phyloP scores from a whole-genome alignment of 2,113 vertebrate species.

The Corythaeola cristata region DNA sequence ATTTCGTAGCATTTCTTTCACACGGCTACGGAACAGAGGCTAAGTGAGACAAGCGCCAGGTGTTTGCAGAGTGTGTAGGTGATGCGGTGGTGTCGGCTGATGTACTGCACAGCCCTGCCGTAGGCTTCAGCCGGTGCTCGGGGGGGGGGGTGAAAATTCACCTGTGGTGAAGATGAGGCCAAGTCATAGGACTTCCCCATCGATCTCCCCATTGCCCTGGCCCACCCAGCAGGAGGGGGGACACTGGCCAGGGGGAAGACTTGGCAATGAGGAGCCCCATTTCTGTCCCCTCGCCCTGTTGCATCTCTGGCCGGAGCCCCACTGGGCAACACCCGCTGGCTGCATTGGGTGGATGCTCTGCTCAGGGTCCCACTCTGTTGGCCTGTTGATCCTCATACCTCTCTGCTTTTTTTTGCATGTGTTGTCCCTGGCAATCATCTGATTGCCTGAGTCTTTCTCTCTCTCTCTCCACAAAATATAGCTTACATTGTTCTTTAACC shows the following conservation, averaged over 20 bases:
- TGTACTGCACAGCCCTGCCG: neutral
- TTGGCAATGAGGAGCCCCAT: fast-evolving
- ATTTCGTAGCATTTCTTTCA: neutral
- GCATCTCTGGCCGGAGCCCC: neutral
- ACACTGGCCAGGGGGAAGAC: neutral
- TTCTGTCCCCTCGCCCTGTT: neutral
- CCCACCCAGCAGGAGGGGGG: neutral
- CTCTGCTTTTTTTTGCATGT: neutral
- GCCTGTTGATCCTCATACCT: neutral
- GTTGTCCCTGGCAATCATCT: neutral
- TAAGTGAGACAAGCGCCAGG: neutral
- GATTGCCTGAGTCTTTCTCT: neutral
- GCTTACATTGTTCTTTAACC: neutral
- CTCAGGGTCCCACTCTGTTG: neutral
- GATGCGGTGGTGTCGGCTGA: neutral
- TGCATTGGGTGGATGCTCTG: neutral
- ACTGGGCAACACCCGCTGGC: fast-evolving
- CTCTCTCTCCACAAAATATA: neutral
- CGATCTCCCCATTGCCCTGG: neutral
- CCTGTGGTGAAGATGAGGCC: neutral
- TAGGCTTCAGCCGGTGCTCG: neutral
- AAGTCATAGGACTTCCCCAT: neutral
- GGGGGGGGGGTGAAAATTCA: neutral
- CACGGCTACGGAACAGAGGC: neutral
- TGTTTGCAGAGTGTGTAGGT: neutral